phyloP scores from a whole-genome alignment of 2,113 vertebrate species.

The Daubentonia madagascariensis region DNA sequence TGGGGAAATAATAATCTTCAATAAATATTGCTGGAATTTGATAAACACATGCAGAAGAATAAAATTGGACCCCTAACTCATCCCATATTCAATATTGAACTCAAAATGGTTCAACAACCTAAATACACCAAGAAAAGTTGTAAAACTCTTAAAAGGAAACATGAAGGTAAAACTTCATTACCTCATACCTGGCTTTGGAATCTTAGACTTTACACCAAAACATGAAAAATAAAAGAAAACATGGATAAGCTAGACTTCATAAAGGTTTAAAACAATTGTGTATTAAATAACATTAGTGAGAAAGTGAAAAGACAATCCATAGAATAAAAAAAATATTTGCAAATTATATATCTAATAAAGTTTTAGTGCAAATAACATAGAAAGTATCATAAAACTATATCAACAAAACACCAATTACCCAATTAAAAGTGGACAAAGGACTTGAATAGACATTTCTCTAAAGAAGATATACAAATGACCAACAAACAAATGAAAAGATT shows the following conservation, averaged over 20 bases:
- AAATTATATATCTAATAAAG: not conserved
- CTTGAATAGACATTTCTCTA: not conserved
- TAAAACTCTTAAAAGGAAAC: not conserved
- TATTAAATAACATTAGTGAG: not conserved
- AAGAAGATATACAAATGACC: not conserved
- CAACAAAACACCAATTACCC: not conserved
- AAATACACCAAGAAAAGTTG: not conserved
- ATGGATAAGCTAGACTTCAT: not conserved
- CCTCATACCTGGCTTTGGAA: not conserved
- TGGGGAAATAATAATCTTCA: not conserved
- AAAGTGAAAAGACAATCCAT: not conserved
- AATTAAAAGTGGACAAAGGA: not conserved
- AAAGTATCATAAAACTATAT: not conserved
- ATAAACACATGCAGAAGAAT: not conserved
- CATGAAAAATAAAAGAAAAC: not conserved
- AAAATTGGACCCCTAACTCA: not conserved
- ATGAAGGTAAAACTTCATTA: not conserved
- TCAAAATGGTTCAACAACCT: not conserved
- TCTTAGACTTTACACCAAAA: not conserved
- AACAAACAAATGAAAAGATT: not conserved
- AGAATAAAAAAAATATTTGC: not conserved
- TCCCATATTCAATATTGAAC: not conserved
- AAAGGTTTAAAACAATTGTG: not conserved
- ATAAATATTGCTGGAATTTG: not conserved
- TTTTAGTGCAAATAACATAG: not conserved